Base-by-base conservation (phyloP, 2,797 vertebrate genomes). In the Gadopsis marmoratus region DNA sequence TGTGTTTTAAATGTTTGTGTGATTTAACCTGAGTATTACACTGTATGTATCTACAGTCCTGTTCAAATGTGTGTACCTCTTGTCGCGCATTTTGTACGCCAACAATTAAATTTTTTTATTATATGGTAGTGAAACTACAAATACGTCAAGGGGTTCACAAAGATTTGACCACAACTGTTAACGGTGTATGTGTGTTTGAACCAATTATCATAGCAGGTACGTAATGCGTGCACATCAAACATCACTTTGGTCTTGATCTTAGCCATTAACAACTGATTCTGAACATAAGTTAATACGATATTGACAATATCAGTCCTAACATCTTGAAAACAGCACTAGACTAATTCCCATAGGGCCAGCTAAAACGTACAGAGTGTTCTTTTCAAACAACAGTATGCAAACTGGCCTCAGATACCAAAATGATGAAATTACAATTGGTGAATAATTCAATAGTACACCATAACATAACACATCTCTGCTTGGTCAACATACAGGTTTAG, bases 11-110 rank as follows among this genome's bases (percentile, higher is more conserved):
- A 87, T 80, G 89, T 89, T 82, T 79, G 83, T 81, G 80, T 84
- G 83, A 78, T 79, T 93, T 84, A 93, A 92, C 94, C 91, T 92
- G 94, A 94, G 94, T 91, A 86, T 91, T 87, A 87, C 59, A 82
- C 80, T 80, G 84, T 81, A 47, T 83, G 37, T 85, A 79, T 88
- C 81, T 76, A 80, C 81, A 89, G 84, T 80, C 43, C 64, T 77
- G 78, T 78, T 88, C 64, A 85, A 82, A 76, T 71, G 47, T 14
- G 69, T 85, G 58, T 41, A 56, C 77, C 76, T 74, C 56, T 51
- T 61, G 59, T 76, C 0, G 1, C 70, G 76, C 63, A 63, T 76
- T 88, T 75, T 76, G 43, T 69, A 78, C 62, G 74, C 61, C 69
- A 80, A 58, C 5, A 66, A 76, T 54, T 80, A 5, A 10, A 26